Percentiles rank a stretch among this genome's conserved stretches.
These are phyloP conservation scores for Oryzias sinensis DNA, from an alignment of 2,797 vertebrate genomes.

Conservation along the genomic window DNA sequence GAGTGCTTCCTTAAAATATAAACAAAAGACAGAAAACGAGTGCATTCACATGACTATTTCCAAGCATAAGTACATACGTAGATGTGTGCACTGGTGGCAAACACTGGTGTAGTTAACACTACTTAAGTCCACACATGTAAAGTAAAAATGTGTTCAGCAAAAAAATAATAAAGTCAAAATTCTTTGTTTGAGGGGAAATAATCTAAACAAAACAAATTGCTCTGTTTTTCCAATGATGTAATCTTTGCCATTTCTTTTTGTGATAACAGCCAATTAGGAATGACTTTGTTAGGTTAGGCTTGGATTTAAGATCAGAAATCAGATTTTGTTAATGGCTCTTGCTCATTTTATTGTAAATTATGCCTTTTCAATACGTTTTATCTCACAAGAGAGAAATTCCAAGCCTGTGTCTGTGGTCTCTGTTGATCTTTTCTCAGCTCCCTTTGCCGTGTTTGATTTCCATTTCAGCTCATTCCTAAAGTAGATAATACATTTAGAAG, in stretches of 20 bases:
- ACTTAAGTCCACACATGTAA: neutral
- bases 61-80: neutral
- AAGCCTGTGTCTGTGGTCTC: slow-evolving; percentile 33
- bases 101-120: neutral
- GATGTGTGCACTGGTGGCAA: neutral
- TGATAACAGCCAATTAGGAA: slow-evolving; percentile 31
- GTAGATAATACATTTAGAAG: slow-evolving; percentile 60
- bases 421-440: slow-evolving; percentile 49
- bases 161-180: neutral
- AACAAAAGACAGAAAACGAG: slow-evolving; percentile 12
- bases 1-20: slow-evolving; percentile 31
- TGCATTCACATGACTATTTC: neutral
- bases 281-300: slow-evolving; percentile 31
- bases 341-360: slow-evolving; percentile 27
- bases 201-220: neutral
- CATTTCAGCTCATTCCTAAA: slow-evolving; percentile 48
- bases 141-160: neutral
- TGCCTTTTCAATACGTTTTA: too few species aligned
- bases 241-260: slow-evolving; percentile 13
- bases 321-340: slow-evolving; percentile 36
- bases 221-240: neutral
- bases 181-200: neutral
- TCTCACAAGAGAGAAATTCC: slow-evolving; percentile 13
- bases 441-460: slow-evolving; percentile 59
- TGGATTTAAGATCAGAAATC: slow-evolving; percentile 32